Base-by-base conservation (phyloP, 2,797 vertebrate species). In the Tragelaphus oryx region DNA sequence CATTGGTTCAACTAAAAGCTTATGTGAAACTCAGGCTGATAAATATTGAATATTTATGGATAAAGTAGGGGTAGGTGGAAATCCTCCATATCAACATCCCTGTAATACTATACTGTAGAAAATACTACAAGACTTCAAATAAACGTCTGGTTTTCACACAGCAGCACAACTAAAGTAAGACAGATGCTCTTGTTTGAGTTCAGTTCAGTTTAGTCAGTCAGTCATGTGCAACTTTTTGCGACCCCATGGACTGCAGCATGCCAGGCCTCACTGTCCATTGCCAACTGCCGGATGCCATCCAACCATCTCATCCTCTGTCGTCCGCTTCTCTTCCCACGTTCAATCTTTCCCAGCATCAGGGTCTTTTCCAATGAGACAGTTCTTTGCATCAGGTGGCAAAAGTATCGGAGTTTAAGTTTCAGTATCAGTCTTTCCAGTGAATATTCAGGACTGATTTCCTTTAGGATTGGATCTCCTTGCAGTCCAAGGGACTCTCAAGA, bases 161-260 rank as follows among this genome's bases (percentile, higher is more conserved):
- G 62, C 16, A 85, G 8, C n/a, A 52, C 18, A 24, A 46, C 24
- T 28, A 54, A 24, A 68, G 8, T 60, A 26, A 48, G 75, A n/a
- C 28, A 52, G 7, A 18, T 24, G 4, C 5, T 41, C n/a, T 46
- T n/a, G 1, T 37, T 87, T n/a, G 46, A 80, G 65, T 37, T 37
- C 33, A 68, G 18, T 22, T 22, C 16, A 80, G 62, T 65, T 22
- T 8, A n/a, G 30, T 62, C 1, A 0, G 9, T 68, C 65, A 22
- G 65, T 68, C 2, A 0, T 11, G 5, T 68, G 9, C 0, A 0
- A 37, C 18, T 37, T 18, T 22, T 68, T 37, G 33, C 1, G 2
- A 68, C 18, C 62, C 33, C 62, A 37, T 68, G 33, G 62, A 37
- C 9, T 3, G 62, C 18, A 68, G 18, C 33, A 68, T 1, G 17